A percentile compares a stretch with the other conserved stretches of the same genome.
These are phyloP conservation scores for Uromys caudimaculatus DNA, from an alignment of 2,797 vertebrate genomes.

Conservation along the genomic window DNA sequence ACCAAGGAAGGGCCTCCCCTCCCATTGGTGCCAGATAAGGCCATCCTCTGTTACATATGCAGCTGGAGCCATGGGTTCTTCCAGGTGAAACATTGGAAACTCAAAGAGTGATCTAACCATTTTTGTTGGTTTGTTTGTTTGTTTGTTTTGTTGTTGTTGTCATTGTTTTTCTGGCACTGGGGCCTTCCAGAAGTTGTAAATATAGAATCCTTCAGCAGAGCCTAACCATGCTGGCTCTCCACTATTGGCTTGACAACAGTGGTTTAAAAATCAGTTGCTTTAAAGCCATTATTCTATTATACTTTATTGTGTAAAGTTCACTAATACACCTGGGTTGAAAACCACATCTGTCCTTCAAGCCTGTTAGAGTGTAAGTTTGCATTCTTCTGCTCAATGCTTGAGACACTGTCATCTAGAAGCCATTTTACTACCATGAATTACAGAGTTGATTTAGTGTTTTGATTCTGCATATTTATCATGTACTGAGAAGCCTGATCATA, in stretches of 20 bases:
- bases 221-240: not conserved
- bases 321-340: not conserved
- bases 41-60: too few relatives aligned
- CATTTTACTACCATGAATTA: conserved; percentile 1
- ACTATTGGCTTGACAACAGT: not conserved
- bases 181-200: not conserved
- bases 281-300: not conserved
- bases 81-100: not conserved
- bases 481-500: not conserved
- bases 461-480: not conserved
- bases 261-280: not conserved
- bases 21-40: too few relatives aligned
- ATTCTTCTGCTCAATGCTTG: conserved; percentile 6
- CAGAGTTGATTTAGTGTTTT: not conserved
- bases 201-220: not conserved
- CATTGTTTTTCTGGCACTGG: not conserved
- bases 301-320: not conserved
- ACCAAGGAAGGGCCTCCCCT: too few relatives aligned
- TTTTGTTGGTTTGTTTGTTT: not conserved
- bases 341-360: not conserved
- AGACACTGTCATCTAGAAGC: not conserved
- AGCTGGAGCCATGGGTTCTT: too few relatives aligned
- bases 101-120: not conserved
- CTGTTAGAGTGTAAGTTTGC: not conserved
- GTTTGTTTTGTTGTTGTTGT: not conserved